Base-by-base conservation (phyloP, 2,113 vertebrate species). In the Pelecanus crispus region DNA sequence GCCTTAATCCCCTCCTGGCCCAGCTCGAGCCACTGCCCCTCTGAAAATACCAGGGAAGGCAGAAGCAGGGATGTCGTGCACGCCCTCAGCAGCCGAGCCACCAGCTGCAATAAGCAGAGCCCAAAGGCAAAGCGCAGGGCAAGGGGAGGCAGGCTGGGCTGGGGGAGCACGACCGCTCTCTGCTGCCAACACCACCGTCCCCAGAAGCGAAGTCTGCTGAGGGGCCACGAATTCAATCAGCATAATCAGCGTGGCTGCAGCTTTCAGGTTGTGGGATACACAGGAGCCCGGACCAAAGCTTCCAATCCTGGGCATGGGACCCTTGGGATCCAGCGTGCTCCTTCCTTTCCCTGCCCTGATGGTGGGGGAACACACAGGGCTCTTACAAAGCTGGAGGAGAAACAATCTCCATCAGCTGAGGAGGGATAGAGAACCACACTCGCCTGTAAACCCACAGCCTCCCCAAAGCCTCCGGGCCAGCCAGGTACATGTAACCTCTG, bases 391-490 rank as follows among this genome's bases (percentile, higher is more conserved):
- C 34, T 32, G 61, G 40, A 38, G 68, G 50, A 73, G 53, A 84
- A 87, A 44, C 12, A 5, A 13, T 2, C 53, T 42, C 65, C 22
- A 1, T 2, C 53, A 26, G n/a, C 29, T 5, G 59, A 25, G 29
- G n/a, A 10, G 31, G 24, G 65, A 61, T 16, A 61, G 47, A 86
- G 21, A 65, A 25, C 26, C 16, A 18, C 1, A 3, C 45, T 49
- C 5, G 1, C 17, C 31, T 15, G 63, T 7, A 19, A 79, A 13
- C 12, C n/a, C 21, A 21, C 11, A 8, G 10, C 50, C 21, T 36
- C 53, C 18, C 5, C 5, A 5, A 4, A 25, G 49, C 8, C 47
- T 8, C 38, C 0, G 0, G 31, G 17, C 49, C 63, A 7, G 15
- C 7, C 0, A 1, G 63, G 63, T 17, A 17, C 5, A 1, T 1